Conservation (phyloP, 2,113 vertebrate species). For the Camelus dromedarius region DNA sequence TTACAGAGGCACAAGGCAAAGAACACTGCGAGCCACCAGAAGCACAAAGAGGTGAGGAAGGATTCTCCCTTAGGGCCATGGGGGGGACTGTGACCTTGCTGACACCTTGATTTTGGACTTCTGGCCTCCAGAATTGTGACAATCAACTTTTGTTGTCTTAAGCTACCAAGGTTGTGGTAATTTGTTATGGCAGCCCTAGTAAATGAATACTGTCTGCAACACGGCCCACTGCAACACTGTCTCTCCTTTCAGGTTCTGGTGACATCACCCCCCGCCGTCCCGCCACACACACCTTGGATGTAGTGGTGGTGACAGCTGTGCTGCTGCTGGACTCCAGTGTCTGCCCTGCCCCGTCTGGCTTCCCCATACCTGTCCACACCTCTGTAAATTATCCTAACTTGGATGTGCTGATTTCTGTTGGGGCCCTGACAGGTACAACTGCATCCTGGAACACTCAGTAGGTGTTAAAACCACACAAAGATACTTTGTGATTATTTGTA, state of each 20-base stretch:
- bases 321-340: background rate
- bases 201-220: too few relatives aligned
- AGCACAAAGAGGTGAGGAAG: background rate
- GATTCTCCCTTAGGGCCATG: background rate
- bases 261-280: background rate
- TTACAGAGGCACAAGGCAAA: background rate
- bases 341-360: background rate
- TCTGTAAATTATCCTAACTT: background rate
- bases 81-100: background rate
- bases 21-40: background rate
- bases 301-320: background rate
- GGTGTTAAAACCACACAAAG: too few relatives aligned
- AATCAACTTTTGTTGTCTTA: too few relatives aligned
- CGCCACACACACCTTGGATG: background rate
- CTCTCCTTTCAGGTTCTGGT: background rate
- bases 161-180: too few relatives aligned
- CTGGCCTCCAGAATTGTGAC: too few relatives aligned
- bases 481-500: too few relatives aligned
- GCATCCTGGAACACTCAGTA: too few relatives aligned
- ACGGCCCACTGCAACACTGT: background rate
- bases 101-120: too few relatives aligned
- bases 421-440: too few relatives aligned
- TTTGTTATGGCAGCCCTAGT: background rate
- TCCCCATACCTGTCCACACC: background rate
- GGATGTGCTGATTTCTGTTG: too few relatives aligned